These are phyloP conservation scores for Kobus ellipsiprymnus DNA, from an alignment of 2,113 vertebrate genomes.

Conservation along the genomic window DNA sequence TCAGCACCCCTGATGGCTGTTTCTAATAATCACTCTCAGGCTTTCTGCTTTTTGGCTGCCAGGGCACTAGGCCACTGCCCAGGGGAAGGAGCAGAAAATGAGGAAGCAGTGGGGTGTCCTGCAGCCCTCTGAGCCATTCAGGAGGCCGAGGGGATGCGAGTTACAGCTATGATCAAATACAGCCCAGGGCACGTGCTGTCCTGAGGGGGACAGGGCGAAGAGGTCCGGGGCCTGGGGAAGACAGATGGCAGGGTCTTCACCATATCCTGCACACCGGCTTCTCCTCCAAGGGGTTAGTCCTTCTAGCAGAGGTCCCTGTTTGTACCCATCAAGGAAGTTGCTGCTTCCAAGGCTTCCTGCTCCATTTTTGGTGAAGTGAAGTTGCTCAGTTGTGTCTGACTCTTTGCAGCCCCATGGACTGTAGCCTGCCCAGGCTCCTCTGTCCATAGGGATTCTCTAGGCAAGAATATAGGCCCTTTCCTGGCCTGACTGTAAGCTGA, in stretches of 20 bases:
- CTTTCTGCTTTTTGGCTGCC: neutral
- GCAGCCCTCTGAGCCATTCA: neutral
- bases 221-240: neutral
- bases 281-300: neutral
- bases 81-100: neutral
- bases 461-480: neutral
- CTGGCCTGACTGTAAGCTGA: neutral
- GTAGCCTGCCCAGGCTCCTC: neutral
- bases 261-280: neutral
- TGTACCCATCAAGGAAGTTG: neutral
- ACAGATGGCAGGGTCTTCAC: neutral
- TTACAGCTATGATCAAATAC: rapidly evolving
- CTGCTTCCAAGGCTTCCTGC: neutral
- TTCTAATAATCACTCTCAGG: neutral
- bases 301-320: neutral
- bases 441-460: neutral
- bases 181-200: rapidly evolving
- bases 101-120: neutral
- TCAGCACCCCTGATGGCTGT: neutral
- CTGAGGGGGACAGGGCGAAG: rapidly evolving
- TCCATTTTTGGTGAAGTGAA: neutral
- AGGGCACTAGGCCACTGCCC: neutral
- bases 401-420: no score
- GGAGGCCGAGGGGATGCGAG: neutral
- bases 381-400: no score